Base-by-base conservation (phyloP, 2,797 vertebrate genomes). In the Platalea minor region DNA sequence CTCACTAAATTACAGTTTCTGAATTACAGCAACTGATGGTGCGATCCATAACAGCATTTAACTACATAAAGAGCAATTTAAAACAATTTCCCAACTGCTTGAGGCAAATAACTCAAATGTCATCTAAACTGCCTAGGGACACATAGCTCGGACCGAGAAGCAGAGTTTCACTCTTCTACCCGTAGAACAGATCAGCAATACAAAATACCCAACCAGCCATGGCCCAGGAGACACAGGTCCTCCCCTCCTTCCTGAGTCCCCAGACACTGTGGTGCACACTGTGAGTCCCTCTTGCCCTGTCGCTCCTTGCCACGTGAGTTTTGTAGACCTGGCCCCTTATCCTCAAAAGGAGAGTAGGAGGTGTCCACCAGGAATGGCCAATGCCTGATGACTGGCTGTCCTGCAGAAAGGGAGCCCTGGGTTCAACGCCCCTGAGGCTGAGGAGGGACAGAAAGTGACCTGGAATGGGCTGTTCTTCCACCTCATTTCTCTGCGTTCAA, bases 391-490 rank as follows among this genome's bases (percentile, higher is more conserved):
- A 26, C 18, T 13, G 48, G 17, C 65, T 72, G 61, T 75, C 35
- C 53, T 59, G 39, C 61, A 75, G 77, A 91, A 67, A 78, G 46
- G 54, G 50, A 94, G 35, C 50, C 46, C 41, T 61, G 57, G 21
- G n/a, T 93, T 94, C 93, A 86, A 23, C n/a, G 59, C 5, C 76
- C 45, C 57, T 67, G 85, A 33, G 67, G 68, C n/a, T 77, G 89
- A 85, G 75, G 39, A 94, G 51, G 28, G 51, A 8, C 70, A 93
- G 31, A 85, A 88, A 59, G 48, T 45, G 48, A 72, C 64, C 13
- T 87, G 90, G 86, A 87, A 92, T 7, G 31, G 61, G 39, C 63
- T 87, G 84, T 85, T 85, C 51, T 85, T 91, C 81, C 41, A 67
- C 59, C 29, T 95, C 46, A 11, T 73, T 88, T 82, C 7, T 29